Conservation (phyloP, 2,797 vertebrate species). For the Setipinna tenuifilis region DNA sequence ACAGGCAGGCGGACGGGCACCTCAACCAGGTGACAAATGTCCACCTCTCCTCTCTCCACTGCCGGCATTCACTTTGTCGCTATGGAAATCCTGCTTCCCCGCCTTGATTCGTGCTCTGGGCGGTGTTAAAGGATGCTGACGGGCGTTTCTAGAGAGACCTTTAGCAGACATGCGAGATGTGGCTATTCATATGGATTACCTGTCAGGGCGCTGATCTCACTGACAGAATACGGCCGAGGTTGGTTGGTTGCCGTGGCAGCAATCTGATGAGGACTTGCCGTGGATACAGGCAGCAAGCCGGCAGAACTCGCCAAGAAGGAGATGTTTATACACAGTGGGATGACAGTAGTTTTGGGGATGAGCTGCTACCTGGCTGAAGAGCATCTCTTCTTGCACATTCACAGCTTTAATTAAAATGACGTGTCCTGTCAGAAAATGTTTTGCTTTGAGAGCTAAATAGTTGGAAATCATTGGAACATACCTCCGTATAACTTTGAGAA, state of each 20-base stretch:
- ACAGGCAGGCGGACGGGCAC: no score
- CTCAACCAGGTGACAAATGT: no score
- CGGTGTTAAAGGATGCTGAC: not conserved
- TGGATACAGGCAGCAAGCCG: not conserved
- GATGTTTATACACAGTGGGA: not conserved
- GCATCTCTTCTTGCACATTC: not conserved
- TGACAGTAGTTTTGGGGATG: not conserved
- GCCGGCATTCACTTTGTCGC: not conserved
- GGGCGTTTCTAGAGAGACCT: not conserved
- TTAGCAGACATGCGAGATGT: not conserved
- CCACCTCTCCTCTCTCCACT: not conserved
- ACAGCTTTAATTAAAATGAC: not conserved
- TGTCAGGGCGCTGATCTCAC: not conserved
- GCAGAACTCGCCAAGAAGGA: not conserved
- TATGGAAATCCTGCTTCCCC: not conserved
- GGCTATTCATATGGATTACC: slow-evolving; percentile 3
- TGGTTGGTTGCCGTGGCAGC: not conserved
- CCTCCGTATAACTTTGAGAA: not conserved
- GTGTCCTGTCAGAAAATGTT: not conserved
- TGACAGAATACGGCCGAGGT: not conserved
- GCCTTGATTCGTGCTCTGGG: not conserved
- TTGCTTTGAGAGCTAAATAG: not conserved
- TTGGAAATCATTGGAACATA: not conserved
- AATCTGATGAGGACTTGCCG: not conserved
- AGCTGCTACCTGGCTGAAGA: not conserved